Percentiles rank a stretch among this genome's conserved stretches.
Evolutionary conservation across 92 coral and sea anemone species (phyloP).

Genomic region (Porites rus): DNA sequence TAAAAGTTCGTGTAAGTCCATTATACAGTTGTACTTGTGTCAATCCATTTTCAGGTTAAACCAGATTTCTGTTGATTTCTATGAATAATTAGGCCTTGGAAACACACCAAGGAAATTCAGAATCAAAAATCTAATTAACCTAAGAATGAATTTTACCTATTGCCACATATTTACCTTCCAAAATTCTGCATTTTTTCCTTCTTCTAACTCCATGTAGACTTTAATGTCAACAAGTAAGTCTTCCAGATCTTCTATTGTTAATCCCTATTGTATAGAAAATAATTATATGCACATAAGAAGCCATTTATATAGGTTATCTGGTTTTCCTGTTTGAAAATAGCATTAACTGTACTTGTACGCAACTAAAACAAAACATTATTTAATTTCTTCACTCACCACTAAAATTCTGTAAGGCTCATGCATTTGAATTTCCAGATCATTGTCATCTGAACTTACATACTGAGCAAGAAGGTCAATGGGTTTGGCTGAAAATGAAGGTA

Average conservation of each 20-base stretch:
- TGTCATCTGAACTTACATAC: constrained; percentile 85
- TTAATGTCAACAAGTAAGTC: constrained; percentile 95
- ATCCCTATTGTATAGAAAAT: constrained; percentile 66
- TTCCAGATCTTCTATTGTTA: constrained; percentile 82
- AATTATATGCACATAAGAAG: neutral
- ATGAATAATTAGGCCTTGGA: too few relatives aligned
- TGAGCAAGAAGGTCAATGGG: constrained; percentile 97
- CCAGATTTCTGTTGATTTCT: too few relatives aligned
- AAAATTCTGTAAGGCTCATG: constrained; percentile 95
- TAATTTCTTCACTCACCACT: constrained; percentile 74
- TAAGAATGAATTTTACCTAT: too few relatives aligned
- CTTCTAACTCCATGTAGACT: constrained; percentile 95
- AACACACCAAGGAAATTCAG: too few relatives aligned
- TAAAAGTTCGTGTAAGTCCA: too few relatives aligned
- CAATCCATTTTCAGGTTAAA: too few relatives aligned
- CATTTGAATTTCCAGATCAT: constrained; percentile 93
- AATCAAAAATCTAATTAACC: too few relatives aligned
- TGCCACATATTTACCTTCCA: constrained; percentile 80
- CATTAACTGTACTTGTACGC: too few relatives aligned
- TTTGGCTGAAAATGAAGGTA: constrained; percentile 64
- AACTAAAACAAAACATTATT: too few relatives aligned
- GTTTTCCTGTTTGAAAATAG: too few relatives aligned
- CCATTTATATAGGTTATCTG: too few relatives aligned
- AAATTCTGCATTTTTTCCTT: constrained; percentile 90
- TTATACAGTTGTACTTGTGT: too few relatives aligned